These are phyloP conservation scores for Bombyx mandarina DNA, from an alignment of 1,140 invertebrate species.

Conservation along the genomic window DNA sequence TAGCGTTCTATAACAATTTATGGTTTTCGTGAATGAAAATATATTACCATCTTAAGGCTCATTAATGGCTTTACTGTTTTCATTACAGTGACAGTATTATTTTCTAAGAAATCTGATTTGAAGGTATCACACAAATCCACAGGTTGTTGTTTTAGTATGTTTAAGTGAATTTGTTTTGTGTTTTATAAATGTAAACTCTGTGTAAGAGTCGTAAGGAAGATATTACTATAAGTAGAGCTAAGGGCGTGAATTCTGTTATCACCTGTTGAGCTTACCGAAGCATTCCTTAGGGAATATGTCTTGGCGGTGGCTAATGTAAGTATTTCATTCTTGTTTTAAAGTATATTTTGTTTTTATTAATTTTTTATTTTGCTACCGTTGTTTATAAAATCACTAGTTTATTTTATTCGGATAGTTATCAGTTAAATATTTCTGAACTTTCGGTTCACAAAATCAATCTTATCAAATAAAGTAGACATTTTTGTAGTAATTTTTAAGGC, in stretches of 20 bases:
- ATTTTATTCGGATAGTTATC: background rate
- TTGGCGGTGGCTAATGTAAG: slow-evolving; percentile 56
- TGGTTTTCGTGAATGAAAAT: background rate
- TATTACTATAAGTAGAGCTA: slow-evolving; percentile 34
- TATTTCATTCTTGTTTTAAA: slow-evolving; percentile 13
- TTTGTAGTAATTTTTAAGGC: too few species aligned
- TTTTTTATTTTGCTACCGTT: background rate
- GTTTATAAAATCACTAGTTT: background rate
- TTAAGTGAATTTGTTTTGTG: background rate
- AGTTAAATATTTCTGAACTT: too few species aligned
- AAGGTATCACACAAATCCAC: slow-evolving; percentile 23
- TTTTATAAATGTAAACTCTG: too few species aligned
- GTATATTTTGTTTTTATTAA: background rate
- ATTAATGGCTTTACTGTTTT: background rate
- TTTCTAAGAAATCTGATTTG: slow-evolving; percentile 8
- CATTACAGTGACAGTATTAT: background rate
- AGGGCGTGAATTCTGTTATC: slow-evolving; percentile 55
- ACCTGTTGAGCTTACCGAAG: slow-evolving; percentile 56
- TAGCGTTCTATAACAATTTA: background rate
- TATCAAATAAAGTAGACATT: too few species aligned
- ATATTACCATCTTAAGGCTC: background rate
- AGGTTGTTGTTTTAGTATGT: slow-evolving; percentile 34
- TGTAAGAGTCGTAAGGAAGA: slow-evolving; percentile 37
- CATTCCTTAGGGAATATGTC: slow-evolving; percentile 52
- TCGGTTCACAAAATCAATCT: too few species aligned